phyloP scores from a whole-genome alignment of 2,113 vertebrate species.

The Stigmatopora argus region DNA sequence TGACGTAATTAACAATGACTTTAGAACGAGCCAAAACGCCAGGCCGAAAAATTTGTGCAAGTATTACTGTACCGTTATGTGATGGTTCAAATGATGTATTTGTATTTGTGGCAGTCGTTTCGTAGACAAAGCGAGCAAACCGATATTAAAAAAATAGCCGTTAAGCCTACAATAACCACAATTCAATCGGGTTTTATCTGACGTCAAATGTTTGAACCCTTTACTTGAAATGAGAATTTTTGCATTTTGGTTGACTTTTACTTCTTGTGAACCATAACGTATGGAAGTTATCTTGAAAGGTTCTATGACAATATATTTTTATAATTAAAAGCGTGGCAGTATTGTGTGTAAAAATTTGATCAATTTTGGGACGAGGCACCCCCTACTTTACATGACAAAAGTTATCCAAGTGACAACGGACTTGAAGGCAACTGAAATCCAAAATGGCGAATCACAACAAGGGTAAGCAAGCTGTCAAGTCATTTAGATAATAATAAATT shows the following conservation, averaged over 20 bases:
- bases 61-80: not conserved
- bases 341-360: not conserved
- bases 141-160: not conserved
- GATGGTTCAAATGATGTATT: not conserved
- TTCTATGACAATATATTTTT: not conserved
- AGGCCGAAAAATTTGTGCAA: too few relatives aligned
- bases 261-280: not conserved
- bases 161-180: slow-evolving; percentile 1
- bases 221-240: not conserved
- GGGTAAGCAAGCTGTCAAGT: slow-evolving; percentile 56
- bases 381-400: not conserved
- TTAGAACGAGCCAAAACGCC: not conserved
- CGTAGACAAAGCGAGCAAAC: not conserved
- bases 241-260: not conserved
- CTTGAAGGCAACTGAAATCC: slow-evolving; percentile 45
- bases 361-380: not conserved
- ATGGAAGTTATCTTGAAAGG: not conserved
- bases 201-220: not conserved
- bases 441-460: slow-evolving; percentile 73
- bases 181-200: not conserved
- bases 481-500: not conserved
- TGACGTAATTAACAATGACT: not conserved
- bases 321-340: not conserved
- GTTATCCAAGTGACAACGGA: slow-evolving; percentile 33
- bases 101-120: not conserved